These are phyloP conservation scores for Nasonia oneida DNA, from an alignment of 2,888 invertebrate genomes.

Conservation along the genomic window DNA sequence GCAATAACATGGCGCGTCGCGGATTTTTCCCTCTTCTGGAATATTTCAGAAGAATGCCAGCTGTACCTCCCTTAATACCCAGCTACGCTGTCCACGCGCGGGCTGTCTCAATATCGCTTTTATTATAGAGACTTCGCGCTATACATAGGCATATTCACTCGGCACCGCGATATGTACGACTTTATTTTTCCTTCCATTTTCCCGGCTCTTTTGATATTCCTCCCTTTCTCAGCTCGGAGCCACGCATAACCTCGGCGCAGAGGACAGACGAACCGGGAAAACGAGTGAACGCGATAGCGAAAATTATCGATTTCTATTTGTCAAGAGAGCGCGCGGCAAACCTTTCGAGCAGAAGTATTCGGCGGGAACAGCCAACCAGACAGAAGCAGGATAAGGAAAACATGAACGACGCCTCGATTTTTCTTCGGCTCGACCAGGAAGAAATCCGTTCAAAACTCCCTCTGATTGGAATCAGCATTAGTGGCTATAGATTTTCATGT, in stretches of 20 bases:
- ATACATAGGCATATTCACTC: conserved; percentile 13
- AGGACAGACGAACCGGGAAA: neutral
- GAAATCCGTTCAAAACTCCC: neutral
- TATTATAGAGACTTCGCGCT: conserved; percentile 20
- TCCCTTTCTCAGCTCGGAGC: neutral
- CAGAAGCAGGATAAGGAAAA: neutral
- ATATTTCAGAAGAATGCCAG: neutral
- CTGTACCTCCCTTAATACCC: neutral
- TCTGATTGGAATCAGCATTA: neutral
- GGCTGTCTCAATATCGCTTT: conserved; percentile 21
- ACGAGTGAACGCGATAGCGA: neutral
- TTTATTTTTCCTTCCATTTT: neutral
- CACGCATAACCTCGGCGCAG: neutral
- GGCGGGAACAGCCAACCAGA: neutral
- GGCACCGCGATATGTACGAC: neutral
- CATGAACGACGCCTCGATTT: neutral
- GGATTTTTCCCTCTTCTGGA: no score
- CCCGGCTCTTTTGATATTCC: neutral
- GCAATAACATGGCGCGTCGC: neutral
- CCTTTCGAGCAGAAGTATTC: neutral
- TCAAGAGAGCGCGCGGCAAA: neutral
- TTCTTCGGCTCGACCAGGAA: neutral
- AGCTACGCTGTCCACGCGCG: neutral
- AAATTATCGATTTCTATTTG: conserved; percentile 28
- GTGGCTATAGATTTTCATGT: no score